phyloP scores from a whole-genome alignment of 2,797 vertebrate species.

The Enteromius treurensis region DNA sequence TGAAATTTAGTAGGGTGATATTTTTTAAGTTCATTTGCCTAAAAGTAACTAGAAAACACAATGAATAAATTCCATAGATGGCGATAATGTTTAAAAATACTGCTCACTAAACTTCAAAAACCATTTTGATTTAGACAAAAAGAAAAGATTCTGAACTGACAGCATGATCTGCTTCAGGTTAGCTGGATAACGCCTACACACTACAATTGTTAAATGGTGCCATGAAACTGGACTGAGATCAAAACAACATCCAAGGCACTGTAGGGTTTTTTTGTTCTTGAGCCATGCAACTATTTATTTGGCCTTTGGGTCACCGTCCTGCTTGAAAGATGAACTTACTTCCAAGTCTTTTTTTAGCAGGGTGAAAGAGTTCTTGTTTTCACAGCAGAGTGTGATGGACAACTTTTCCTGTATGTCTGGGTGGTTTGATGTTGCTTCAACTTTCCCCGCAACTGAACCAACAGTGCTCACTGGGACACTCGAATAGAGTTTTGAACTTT shows the following conservation, averaged over 20 bases:
- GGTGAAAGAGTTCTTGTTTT: constrained; percentile 4
- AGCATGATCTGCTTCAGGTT: background rate
- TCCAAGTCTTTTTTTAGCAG: background rate
- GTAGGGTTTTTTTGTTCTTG: constrained; percentile 24
- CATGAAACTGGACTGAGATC: constrained; percentile 12
- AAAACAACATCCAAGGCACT: constrained; percentile 6
- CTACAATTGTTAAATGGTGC: constrained; percentile 11
- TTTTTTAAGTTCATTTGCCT: background rate
- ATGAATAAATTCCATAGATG: background rate
- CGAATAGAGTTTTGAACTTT: background rate
- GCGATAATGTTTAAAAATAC: background rate
- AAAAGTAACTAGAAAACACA: background rate
- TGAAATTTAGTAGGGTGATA: background rate
- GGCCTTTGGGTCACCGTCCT: constrained; percentile 7
- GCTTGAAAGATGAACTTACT: background rate
- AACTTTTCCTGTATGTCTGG: constrained; percentile 21
- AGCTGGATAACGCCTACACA: constrained; percentile 10
- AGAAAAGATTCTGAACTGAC: background rate
- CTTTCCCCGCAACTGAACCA: background rate
- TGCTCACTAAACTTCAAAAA: background rate
- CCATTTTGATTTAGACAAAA: too few species aligned
- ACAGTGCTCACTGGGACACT: background rate
- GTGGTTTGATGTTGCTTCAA: background rate
- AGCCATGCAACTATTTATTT: constrained; percentile 20
- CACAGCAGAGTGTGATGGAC: constrained; percentile 10